Evolutionary conservation across 2,888 invertebrate genomes (phyloP), one percentile per base, ranked within the genome.

Genomic region (Galerucella calmariensis): DNA sequence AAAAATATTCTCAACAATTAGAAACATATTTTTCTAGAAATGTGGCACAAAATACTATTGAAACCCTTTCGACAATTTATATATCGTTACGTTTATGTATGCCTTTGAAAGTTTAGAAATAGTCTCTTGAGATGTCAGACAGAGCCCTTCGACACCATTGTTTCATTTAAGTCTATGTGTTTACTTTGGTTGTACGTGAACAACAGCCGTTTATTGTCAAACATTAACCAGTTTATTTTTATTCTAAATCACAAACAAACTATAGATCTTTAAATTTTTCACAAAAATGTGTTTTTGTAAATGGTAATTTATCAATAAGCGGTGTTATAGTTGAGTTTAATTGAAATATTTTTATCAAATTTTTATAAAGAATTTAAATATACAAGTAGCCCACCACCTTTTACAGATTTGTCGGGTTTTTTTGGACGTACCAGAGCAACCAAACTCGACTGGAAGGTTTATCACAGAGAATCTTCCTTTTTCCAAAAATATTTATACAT

Each of bases 121-220:
- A 44, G 16, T 44, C 44, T n/a, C 63, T 46, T 41, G 44, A 63
- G 12, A 41, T 63, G 44, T 63, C 46, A 63, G 63, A 44, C 63
- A 63, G 44, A 41, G 63, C 20, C 63, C 63, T 63, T 63, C 63
- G 41, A 20, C 14, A 10, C 63, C 46, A 63, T 63, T 63, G 63
- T 63, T 44, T 46, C 5, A 4, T 63, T 44, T 16, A 16, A 46
- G 41, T 63, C 63, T 63, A 46, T 63, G 1, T 41, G 35, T 41
- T 62, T 62, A 35, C 41, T 62, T 63, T 63, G 41, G n/a, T 16
- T n/a, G 44, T 63, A 44, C 63, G 9, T 44, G 41, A 63, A 63
- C 16, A 35, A 58, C 35, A 41, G 8, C 62, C 27, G 20, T 44
- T 63, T 16, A 16, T 44, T 63, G 35, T 35, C 27, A 61, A 63